phyloP scores from a whole-genome alignment of 2,797 vertebrate species.

The Ceryle rudis region DNA sequence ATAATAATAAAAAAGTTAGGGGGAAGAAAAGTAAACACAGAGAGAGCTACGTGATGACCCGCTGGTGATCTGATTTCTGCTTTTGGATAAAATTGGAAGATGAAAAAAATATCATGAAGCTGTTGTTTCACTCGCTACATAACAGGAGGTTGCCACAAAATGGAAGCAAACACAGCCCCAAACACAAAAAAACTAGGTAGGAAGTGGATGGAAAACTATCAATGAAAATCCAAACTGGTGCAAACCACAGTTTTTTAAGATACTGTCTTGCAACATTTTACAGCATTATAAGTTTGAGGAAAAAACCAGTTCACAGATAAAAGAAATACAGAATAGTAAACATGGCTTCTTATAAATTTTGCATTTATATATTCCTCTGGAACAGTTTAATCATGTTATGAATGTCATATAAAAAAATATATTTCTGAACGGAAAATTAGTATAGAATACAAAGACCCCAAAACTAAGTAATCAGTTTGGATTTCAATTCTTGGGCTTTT shows the following conservation, averaged over 20 bases:
- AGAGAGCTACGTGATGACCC: not conserved
- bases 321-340: not conserved
- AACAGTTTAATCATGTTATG: not conserved
- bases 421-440: not conserved
- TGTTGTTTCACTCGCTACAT: not conserved
- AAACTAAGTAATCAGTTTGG: rapidly evolving
- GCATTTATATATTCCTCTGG: not conserved
- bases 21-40: not conserved
- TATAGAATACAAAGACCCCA: not conserved
- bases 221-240: not conserved
- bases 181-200: not conserved
- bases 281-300: not conserved
- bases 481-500: not conserved
- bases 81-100: not conserved
- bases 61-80: not conserved
- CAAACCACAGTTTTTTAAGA: not conserved
- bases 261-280: not conserved
- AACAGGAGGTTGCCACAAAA: not conserved
- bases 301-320: not conserved
- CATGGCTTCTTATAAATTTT: not conserved
- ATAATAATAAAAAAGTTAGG: not conserved
- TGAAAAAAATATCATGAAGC: not conserved
- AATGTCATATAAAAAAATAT: not conserved
- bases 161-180: not conserved
- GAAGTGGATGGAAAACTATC: not conserved